These are phyloP conservation scores for Sweltsa coloradensis DNA, from an alignment of 1,140 invertebrate species.

Conservation along the genomic window DNA sequence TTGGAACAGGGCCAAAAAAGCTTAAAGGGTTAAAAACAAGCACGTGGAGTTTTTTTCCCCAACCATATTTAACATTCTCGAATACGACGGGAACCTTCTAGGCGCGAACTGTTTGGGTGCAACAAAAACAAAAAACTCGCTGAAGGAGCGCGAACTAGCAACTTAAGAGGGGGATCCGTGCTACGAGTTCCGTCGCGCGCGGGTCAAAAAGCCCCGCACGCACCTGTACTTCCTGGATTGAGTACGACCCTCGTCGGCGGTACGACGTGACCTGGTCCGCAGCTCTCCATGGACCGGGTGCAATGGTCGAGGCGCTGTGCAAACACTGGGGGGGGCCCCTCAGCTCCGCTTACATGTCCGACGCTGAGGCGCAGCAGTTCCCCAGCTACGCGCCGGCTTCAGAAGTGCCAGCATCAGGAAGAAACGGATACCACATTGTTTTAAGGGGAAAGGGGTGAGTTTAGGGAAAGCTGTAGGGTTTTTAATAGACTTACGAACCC, in stretches of 20 bases:
- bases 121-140: constrained; percentile 22
- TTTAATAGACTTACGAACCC: too few species aligned
- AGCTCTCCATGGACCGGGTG: constrained; percentile 78
- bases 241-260: constrained; percentile 47
- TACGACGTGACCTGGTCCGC: constrained; percentile 82
- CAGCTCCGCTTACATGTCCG: constrained; percentile 79
- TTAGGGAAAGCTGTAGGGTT: too few species aligned
- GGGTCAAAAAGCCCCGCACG: constrained; percentile 56
- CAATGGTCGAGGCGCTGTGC: constrained; percentile 77
- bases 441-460: constrained; percentile 79
- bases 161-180: constrained; percentile 62
- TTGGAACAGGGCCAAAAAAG: constrained; percentile 89
- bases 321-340: constrained; percentile 84
- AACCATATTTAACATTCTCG: constrained; percentile 74
- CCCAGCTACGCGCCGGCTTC: constrained; percentile 65
- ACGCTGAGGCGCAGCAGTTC: constrained; percentile 77
- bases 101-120: constrained; percentile 67
- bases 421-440: constrained; percentile 88
- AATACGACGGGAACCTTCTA: constrained; percentile 82
- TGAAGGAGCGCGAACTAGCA: constrained; percentile 21
- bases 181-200: constrained; percentile 65
- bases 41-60: constrained; percentile 76
- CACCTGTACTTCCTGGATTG: constrained; percentile 76
- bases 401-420: constrained; percentile 50
- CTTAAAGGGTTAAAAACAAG: constrained; percentile 71